Evolutionary conservation across 2,797 vertebrate species (phyloP), one percentile per base, ranked within the genome.

Genomic region (Xerus rutilus): DNA sequence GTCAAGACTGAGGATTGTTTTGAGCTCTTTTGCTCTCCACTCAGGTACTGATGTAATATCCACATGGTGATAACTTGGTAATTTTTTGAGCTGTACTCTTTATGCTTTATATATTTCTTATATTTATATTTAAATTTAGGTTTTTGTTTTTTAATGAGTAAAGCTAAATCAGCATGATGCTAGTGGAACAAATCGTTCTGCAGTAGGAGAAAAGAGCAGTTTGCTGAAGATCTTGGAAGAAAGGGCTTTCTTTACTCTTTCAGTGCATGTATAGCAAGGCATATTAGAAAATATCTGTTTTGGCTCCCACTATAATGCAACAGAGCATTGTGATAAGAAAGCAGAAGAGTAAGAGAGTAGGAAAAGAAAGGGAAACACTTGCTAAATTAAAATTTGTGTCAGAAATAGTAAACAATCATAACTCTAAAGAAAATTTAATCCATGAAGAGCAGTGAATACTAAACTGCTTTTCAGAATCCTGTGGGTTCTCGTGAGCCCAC

Each of bases 111-210:
- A 7, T 14, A 30, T 78, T 92, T 81, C 81, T 72, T 13, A 11
- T 79, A 57, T 89, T 88, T 49, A 35, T 28, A 72, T 20, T 85
- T 45, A 18, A 39, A 8, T 85, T 81, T 20, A 87, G 65, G 17
- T 69, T 92, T 95, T 95, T 86, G 18, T 91, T 96, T 96, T 74
- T 84, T 93, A 81, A 25, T 73, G 49, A 94, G 81, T 72, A 93
- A 85, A 86, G 28, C 72, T 89, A 82, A 86, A 77, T 84, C 62
- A 86, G 17, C 25, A 35, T 23, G 45, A 90, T 77, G 28, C 35
- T 79, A 32, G 62, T 89, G 30, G 35, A 11, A 59, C 14, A 28
- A 32, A 78, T 43, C 23, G 4, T 59, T 76, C 32, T 77, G 39
- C n/a, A 73, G 20, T 57, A 11, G 20, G 43, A 83, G 73, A 72